Base-by-base conservation (phyloP, 2,797 vertebrate species). In the Poeciliopsis presidionis region DNA sequence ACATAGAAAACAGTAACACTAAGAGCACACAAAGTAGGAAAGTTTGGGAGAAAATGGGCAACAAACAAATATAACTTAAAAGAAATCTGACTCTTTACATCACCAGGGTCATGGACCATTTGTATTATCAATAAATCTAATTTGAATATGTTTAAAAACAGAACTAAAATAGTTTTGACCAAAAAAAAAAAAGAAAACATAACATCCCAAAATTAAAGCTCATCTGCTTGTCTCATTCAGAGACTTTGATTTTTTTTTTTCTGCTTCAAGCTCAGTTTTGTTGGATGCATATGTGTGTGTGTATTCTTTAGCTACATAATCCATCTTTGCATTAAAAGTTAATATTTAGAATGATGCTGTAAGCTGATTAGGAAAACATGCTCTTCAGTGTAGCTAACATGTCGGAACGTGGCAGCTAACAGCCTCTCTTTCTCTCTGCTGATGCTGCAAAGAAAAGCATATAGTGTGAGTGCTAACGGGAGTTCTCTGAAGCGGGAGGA, bases 291-390 rank as follows among this genome's bases (percentile, higher is more conserved):
- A 13, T 46, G 46, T 46, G 46, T 47, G 16, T 51, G 7, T 22
- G 49, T 51, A 3, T 14, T 33, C 57, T 61, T 61, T n/a, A 61
- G 57, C 28, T 5, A 61, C 14, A 33, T 33, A 18, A 33, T 33
- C 57, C n/a, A 33, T 61, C 28, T 61, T 61, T 61, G 28, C 57
- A 61, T 61, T 33, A 61, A 33, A 61, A 61, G 57, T 61, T 61
- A 33, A 16, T 61, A 30, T 61, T 61, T 33, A 61, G 57, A 30
- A 61, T 61, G 57, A 16, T 7, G 30, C 57, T 30, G 13, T 61
- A 61, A 33, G 57, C 13, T 33, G 57, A 61, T 61, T 61, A 33
- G 57, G 13, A 16, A 28, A 61, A 33, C 57, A 61, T 61, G 28
- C 57, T 61, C 57, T 61, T 61, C 28, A 33, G 28, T 61, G 57